These are phyloP conservation scores for Dilophus febrilis DNA, from an alignment of 2,888 invertebrate genomes.

Conservation along the genomic window DNA sequence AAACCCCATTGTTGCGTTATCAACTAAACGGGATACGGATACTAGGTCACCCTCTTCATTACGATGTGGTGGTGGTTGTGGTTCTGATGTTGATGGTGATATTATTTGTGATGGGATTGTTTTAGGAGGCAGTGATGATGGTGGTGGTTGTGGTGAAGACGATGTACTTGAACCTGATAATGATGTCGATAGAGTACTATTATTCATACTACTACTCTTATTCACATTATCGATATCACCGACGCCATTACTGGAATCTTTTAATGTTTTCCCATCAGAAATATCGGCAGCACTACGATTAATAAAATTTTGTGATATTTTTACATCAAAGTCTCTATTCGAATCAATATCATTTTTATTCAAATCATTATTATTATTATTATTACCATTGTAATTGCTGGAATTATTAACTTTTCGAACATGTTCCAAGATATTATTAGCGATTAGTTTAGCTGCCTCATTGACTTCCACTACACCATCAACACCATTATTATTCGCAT, in stretches of 20 bases:
- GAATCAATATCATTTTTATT: conserved; percentile 22
- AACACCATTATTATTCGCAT: background rate
- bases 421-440: conserved; percentile 40
- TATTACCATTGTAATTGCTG: conserved; percentile 3
- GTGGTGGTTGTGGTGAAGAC: conserved; percentile 12
- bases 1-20: conserved; percentile 52
- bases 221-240: too few relatives aligned
- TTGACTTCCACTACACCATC: conserved; percentile 32
- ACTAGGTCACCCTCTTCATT: conserved; percentile 52
- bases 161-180: too few relatives aligned
- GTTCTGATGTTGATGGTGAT: too few relatives aligned
- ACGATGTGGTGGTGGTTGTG: conserved; percentile 19
- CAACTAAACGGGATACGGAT: conserved; percentile 55
- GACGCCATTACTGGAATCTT: too few relatives aligned
- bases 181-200: too few relatives aligned
- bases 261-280: too few relatives aligned
- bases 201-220: too few relatives aligned
- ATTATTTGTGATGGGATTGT: too few relatives aligned
- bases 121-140: conserved; percentile 14
- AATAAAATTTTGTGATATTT: conserved; percentile 39
- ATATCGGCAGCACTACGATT: conserved; percentile 28
- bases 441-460: conserved; percentile 34
- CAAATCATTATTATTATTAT: conserved; percentile 1
- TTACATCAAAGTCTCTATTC: conserved; percentile 34
- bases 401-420: conserved; percentile 10